Conservation (phyloP, 2,113 vertebrate species). For the Nesoenas mayeri region DNA sequence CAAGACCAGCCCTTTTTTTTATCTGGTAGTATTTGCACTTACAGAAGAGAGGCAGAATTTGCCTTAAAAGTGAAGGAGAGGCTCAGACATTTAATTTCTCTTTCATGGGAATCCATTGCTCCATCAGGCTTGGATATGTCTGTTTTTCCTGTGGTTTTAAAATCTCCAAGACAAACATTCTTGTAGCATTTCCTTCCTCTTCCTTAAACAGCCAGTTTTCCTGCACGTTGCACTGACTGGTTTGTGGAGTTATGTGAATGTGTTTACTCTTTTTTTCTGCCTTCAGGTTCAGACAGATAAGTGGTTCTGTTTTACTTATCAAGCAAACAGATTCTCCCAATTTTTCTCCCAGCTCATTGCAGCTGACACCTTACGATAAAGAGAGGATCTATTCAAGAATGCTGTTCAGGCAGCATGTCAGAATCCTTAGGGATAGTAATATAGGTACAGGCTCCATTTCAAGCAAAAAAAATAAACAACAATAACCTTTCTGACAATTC, state of each 20-base stretch:
- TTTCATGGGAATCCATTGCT: constrained; percentile 67
- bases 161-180: background rate
- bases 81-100: constrained; percentile 39
- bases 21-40: background rate
- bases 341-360: background rate
- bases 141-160: background rate
- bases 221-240: background rate
- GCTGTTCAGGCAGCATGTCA: background rate
- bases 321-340: background rate
- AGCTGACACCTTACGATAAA: background rate
- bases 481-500: background rate
- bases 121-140: constrained; percentile 45
- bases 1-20: background rate
- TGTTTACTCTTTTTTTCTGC: background rate
- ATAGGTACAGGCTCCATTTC: background rate
- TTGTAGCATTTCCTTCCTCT: background rate
- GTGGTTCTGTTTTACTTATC: background rate
- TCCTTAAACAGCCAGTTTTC: background rate
- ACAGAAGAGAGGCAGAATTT: background rate
- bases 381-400: background rate
- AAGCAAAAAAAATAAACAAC: background rate
- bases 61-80: background rate
- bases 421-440: background rate
- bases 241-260: background rate
- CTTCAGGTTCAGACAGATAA: background rate